Conservation (phyloP, 2,113 vertebrate genomes). For the Microcebus murinus region DNA sequence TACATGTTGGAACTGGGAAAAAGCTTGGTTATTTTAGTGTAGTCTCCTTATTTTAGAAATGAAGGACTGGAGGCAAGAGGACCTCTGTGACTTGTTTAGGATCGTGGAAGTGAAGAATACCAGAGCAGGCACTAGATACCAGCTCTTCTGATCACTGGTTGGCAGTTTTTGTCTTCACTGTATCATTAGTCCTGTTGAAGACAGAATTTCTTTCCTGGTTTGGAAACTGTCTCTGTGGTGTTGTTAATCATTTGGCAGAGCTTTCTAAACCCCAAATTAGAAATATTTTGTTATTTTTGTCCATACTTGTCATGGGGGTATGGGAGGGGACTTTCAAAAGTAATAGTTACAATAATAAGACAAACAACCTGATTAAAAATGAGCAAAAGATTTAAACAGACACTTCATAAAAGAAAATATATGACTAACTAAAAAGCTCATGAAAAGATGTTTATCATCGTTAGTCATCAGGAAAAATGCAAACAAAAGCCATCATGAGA, state of each 20-base stretch:
- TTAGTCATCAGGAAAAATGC: neutral
- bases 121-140: fast-evolving
- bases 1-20: neutral
- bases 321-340: neutral
- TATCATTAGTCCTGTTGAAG: neutral
- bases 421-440: neutral
- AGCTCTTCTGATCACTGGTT: neutral
- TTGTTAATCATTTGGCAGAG: slow-evolving; percentile 8
- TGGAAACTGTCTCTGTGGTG: neutral
- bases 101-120: fast-evolving
- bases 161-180: neutral
- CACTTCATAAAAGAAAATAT: neutral
- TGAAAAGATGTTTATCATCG: neutral
- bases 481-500: neutral
- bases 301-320: neutral
- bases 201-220: neutral
- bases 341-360: neutral
- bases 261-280: slow-evolving; percentile 32
- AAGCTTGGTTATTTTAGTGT: neutral
- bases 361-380: slow-evolving; percentile 26
- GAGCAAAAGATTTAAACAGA: slow-evolving; percentile 32
- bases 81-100: neutral
- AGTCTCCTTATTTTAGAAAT: neutral
- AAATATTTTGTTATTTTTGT: slow-evolving; percentile 36
- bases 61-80: neutral